phyloP scores from a whole-genome alignment of 2,797 vertebrate genomes.

The Acrocephalus scirpaceus region DNA sequence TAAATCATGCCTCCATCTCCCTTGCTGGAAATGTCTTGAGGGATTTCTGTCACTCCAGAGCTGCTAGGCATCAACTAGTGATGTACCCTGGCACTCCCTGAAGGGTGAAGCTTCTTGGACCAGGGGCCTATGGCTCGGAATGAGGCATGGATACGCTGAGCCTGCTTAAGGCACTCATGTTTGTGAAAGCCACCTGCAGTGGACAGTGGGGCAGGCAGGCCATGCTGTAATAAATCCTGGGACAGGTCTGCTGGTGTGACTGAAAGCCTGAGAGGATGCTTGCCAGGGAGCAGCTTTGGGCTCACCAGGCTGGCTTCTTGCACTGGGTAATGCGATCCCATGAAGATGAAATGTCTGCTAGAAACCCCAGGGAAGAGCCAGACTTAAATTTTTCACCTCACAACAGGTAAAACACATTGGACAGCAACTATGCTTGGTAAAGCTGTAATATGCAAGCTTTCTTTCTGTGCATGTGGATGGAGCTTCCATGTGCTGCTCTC shows the following conservation, averaged over 20 bases:
- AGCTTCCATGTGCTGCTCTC: neutral
- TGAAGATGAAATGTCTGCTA: neutral
- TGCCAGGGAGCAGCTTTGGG: neutral
- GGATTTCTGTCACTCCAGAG: neutral
- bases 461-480: neutral
- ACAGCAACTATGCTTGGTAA: neutral
- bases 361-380: neutral
- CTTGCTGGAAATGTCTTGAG: neutral
- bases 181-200: neutral
- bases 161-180: neutral
- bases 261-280: neutral
- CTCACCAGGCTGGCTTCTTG: neutral
- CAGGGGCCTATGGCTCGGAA: neutral
- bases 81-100: neutral
- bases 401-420: neutral
- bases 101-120: neutral
- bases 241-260: neutral
- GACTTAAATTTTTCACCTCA: neutral
- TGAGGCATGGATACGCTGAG: neutral
- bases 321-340: neutral
- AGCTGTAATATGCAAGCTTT: neutral
- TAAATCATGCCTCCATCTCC: neutral
- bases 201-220: neutral
- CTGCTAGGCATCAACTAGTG: rapidly evolving
- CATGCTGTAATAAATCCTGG: neutral